Percentiles rank a stretch among this genome's conserved stretches.
Conservation (phyloP, 2,113 vertebrate species). For the Capreolus pygargus region DNA sequence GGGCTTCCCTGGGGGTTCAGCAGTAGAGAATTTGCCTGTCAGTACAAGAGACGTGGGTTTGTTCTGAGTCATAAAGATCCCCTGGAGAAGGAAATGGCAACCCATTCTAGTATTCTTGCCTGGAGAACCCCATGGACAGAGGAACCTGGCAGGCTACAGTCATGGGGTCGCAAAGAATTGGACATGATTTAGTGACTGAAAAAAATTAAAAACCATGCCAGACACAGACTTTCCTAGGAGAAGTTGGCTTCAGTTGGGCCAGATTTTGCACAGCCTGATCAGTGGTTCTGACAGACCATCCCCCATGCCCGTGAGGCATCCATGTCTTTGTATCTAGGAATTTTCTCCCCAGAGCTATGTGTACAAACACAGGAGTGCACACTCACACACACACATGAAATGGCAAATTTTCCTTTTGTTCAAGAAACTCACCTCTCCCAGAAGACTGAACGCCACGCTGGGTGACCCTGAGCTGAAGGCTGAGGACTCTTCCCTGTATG, state of each 20-base stretch:
- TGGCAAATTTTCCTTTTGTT: background rate
- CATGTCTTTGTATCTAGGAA: background rate
- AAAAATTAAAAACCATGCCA: background rate
- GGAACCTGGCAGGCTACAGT: background rate
- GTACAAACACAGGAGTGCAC: background rate
- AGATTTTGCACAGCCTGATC: background rate
- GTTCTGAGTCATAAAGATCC: background rate
- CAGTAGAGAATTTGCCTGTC: background rate
- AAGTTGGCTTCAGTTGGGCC: background rate
- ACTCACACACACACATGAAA: background rate
- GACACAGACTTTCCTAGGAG: background rate
- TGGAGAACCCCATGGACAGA: background rate
- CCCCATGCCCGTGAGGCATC: background rate
- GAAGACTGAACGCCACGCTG: background rate
- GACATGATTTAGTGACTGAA: background rate
- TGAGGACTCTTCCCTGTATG: accelerated
- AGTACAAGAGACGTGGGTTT: background rate
- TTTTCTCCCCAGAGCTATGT: background rate
- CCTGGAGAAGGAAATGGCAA: background rate
- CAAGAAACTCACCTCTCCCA: background rate
- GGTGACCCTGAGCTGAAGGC: background rate
- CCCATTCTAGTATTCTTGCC: background rate
- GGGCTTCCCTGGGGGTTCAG: background rate
- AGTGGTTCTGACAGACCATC: background rate
- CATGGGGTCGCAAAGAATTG: background rate